These are phyloP conservation scores for Lordiphosa clarofinis DNA, from an alignment of 1,140 invertebrate species.

Conservation along the genomic window DNA sequence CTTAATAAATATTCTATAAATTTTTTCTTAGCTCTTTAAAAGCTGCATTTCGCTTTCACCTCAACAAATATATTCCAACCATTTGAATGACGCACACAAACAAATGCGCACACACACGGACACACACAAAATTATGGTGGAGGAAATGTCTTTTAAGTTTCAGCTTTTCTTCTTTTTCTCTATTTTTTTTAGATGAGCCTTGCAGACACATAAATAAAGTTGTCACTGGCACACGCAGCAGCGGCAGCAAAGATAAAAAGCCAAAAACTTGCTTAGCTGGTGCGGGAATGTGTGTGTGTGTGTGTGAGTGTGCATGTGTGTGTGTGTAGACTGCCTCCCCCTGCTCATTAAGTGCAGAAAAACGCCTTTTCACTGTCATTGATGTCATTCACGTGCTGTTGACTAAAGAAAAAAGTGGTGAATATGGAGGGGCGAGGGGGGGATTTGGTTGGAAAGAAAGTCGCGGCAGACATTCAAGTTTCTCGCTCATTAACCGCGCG, in stretches of 20 bases:
- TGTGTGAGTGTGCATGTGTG: conserved; percentile 9
- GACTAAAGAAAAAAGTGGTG: conserved; percentile 7
- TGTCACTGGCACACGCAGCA: conserved; percentile 28
- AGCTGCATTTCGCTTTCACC: conserved; percentile 24
- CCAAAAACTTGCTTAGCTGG: conserved; percentile 40
- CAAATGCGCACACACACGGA: conserved; percentile 29
- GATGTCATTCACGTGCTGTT: conserved; percentile 20
- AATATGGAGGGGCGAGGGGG: background rate
- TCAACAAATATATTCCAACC: conserved; percentile 31
- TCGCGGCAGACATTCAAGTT: conserved; percentile 73
- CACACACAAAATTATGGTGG: conserved; percentile 31
- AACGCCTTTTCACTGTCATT: conserved; percentile 24
- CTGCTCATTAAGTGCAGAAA: conserved; percentile 23
- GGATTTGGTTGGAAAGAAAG: conserved; percentile 21
- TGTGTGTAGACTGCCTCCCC: conserved; percentile 5
- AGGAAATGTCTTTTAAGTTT: conserved; percentile 65
- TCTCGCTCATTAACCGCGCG: conserved; percentile 75
- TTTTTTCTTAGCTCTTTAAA: no score
- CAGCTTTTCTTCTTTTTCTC: conserved; percentile 20
- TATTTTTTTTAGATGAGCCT: conserved; percentile 39
- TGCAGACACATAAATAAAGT: conserved; percentile 76
- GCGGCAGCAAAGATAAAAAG: conserved; percentile 9
- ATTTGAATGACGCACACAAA: conserved; percentile 48
- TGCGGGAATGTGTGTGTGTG: background rate
- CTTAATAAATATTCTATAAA: no score